Base-by-base conservation (phyloP, 2,888 invertebrate species). In the Dusona sp. region DNA sequence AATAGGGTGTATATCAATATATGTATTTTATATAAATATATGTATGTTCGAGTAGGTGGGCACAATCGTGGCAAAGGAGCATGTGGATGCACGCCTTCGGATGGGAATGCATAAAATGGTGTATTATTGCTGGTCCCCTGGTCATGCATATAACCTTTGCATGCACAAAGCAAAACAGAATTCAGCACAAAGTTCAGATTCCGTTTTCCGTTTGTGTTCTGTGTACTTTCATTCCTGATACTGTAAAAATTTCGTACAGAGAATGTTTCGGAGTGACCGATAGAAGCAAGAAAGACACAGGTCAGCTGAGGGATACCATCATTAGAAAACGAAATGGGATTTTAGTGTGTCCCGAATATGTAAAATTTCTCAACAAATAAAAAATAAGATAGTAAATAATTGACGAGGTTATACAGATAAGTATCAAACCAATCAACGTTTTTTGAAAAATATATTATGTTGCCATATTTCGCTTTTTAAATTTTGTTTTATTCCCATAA, bases 221-320 rank as follows among this genome's bases (percentile, higher is more conserved):
- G 6, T 29, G 22, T 16, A 61, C 70, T 36, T 77, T 65, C 33
- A 73, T 67, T 78, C 61, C 73, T 25, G 73, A 73, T 78, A 78
- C 72, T 42, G 38, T 29, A 19, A 8, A 54, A 54, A 78, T 73
- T 83, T 73, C 42, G 16, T n/a, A 13, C 25, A 36, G 42, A 57
- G 65, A 74, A 74, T 74, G 73, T 48, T 74, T 61, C 61, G 16
- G 25, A 29, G 6, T 29, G 72, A 74, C 11, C 19, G 67, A 74
- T 36, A 33, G 42, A 64, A 36, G 33, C 19, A 54, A 33, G 54
- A 61, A 22, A 45, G 42, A 16, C 38, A 51, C n/a, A 29, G 45
- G 36, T 65, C 16, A 73, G 19, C 54, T 9, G n/a, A 38, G n/a
- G 54, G 38, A 67, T 57, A 25, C 19, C 9, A 51, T 25, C 38